Conservation (phyloP, 2,797 vertebrate genomes). For the Platyrinchus mystaceus region DNA sequence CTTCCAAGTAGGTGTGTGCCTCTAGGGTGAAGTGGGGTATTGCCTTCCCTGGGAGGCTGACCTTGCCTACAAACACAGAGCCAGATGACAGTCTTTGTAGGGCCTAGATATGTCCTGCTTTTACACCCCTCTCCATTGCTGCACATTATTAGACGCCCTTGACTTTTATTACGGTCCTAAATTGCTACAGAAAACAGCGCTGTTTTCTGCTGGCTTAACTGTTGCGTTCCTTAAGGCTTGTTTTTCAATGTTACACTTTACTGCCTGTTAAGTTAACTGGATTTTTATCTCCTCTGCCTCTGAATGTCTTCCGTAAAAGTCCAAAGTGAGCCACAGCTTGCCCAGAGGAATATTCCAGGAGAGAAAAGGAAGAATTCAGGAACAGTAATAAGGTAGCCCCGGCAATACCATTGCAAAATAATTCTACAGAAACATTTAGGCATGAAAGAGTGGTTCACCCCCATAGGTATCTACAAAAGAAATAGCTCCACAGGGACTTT, state of each 20-base stretch:
- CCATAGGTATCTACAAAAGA: background rate
- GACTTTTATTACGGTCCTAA: slow-evolving; percentile 32
- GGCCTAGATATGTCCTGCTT: background rate
- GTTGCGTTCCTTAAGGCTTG: slow-evolving; percentile 39
- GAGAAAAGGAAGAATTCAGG: slow-evolving; percentile 29
- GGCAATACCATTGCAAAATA: slow-evolving; percentile 14
- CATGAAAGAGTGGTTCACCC: background rate
- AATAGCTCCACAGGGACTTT: background rate
- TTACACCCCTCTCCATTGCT: background rate
- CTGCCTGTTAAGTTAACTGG: slow-evolving; percentile 55
- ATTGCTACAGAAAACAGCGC: slow-evolving; percentile 25
- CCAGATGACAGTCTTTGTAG: background rate
- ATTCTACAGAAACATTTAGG: slow-evolving; percentile 36
- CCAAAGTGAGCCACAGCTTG: slow-evolving; percentile 1
- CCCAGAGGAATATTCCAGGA: slow-evolving; percentile 36
- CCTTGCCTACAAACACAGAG: background rate
- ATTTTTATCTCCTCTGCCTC: slow-evolving; percentile 55
- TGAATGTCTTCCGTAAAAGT: slow-evolving; percentile 38
- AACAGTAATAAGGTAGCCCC: slow-evolving; percentile 17
- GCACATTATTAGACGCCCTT: background rate
- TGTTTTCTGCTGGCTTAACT: slow-evolving; percentile 44
- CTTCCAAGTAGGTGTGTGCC: background rate
- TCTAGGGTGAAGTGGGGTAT: background rate
- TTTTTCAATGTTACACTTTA: slow-evolving; percentile 34
- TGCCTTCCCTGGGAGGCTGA: background rate